These are phyloP conservation scores for Torymus aiolomorphi DNA, from an alignment of 2,888 invertebrate species.

Conservation along the genomic window DNA sequence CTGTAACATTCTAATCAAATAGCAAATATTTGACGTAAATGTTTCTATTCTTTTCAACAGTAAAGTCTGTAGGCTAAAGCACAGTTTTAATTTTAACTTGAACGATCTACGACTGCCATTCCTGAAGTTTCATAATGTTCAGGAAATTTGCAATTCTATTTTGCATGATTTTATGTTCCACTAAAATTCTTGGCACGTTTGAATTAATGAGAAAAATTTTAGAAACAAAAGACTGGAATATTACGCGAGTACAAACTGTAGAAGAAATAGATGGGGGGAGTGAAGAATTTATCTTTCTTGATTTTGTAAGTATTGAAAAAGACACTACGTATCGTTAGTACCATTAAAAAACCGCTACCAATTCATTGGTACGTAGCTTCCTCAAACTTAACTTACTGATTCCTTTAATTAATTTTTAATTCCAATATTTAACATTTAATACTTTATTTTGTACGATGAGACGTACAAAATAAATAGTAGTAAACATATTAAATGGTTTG, in stretches of 20 bases:
- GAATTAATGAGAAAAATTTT: background rate
- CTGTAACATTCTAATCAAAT: background rate
- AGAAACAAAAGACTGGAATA: background rate
- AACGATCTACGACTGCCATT: too few species aligned
- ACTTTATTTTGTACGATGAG: too few species aligned
- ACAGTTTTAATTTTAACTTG: background rate
- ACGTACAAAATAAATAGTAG: too few species aligned
- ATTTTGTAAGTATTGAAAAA: conserved; percentile 15
- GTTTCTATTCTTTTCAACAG: background rate
- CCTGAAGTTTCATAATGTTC: background rate
- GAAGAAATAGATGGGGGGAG: background rate
- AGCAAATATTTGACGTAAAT: background rate
- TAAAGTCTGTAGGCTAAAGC: background rate
- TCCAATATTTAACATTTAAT: too few species aligned
- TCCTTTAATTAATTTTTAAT: too few species aligned
- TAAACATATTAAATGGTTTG: too few species aligned
- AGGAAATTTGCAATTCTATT: background rate
- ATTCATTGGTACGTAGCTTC: too few species aligned
- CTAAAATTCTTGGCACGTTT: background rate
- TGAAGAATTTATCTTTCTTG: conserved; percentile 4
- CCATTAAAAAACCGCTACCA: too few species aligned
- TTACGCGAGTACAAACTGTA: conserved; percentile 8
- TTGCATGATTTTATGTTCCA: background rate
- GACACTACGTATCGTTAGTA: too few species aligned
- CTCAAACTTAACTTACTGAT: too few species aligned